Base-by-base conservation (phyloP, 2,113 vertebrate species). In the Phaethon lepturus region DNA sequence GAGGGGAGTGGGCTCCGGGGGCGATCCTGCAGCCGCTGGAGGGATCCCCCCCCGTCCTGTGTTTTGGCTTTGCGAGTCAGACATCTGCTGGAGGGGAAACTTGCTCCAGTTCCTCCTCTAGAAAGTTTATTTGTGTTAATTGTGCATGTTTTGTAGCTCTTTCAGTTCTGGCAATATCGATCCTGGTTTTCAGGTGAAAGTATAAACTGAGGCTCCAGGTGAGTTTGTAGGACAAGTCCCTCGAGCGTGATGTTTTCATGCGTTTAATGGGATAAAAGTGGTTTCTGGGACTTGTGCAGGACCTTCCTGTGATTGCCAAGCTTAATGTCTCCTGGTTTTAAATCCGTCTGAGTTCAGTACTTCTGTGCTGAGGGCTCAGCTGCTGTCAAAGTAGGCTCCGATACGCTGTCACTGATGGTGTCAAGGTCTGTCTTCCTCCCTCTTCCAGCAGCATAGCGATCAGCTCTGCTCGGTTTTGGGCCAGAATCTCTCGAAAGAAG, bases 121-220 rank as follows among this genome's bases (percentile, higher is more conserved):
- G 59, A 19, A 62, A 35, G n/a, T 55, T 64, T 14, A 3, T 74
- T 84, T 49, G 55, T 28, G 5, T 4, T 45, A 18, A 7, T 58
- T 25, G 26, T 62, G 60, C 28, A 13, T 25, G 17, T 72, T 74
- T 13, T 45, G 64, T 47, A 55, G 45, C 8, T n/a, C 20, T 73
- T 29, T 26, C 16, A 16, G 26, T 45, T 50, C 78, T 62, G 71
- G n/a, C 17, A 18, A 0, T 16, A 1, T 0, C 4, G 29, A 5
- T 62, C 3, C 6, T 0, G 19, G 24, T 62, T 81, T 50, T 87
- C 45, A 58, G 74, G 47, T 28, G 81, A 25, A 22, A 45, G 4
- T 2, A 2, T 6, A 9, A 35, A 5, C n/a, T 4, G 68, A 42
- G 67, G 63, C 73, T 90, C 33, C 25, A 0, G 3, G 45, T 2